Evolutionary conservation across 2,113 vertebrate species (phyloP).

Genomic region (Scolopax mira): DNA sequence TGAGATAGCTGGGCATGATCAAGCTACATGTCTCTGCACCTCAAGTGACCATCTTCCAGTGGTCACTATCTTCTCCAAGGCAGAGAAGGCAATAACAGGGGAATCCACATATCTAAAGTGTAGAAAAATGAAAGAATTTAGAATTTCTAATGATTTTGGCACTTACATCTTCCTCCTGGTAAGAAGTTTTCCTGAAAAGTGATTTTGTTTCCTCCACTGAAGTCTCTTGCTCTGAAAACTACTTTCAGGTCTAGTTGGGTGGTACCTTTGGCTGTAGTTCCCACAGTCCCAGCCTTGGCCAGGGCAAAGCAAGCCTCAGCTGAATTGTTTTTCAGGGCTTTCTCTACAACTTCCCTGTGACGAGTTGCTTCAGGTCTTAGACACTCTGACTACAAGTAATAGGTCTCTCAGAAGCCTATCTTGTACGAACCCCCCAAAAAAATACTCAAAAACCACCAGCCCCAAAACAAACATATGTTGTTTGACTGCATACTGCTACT

Average conservation of each 20-base stretch:
- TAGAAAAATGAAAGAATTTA: background rate
- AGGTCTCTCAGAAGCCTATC: background rate
- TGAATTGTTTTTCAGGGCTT: background rate
- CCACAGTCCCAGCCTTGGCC: rapidly evolving
- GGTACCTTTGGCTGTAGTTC: background rate
- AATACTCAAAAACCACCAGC: rapidly evolving
- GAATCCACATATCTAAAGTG: background rate
- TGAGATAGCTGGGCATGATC: background rate
- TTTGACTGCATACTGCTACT: background rate
- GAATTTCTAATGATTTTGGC: background rate
- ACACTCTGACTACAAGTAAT: background rate
- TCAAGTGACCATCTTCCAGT: background rate
- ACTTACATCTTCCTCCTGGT: background rate
- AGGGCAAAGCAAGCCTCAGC: background rate
- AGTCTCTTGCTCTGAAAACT: background rate
- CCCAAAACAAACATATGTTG: background rate
- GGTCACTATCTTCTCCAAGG: background rate
- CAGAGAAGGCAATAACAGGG: background rate
- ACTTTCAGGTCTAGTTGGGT: background rate
- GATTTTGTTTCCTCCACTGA: background rate
- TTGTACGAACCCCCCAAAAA: background rate
- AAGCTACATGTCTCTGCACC: background rate
- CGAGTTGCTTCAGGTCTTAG: background rate
- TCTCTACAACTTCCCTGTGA: background rate
- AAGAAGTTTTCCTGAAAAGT: background rate